Base-by-base conservation (phyloP, 2,797 vertebrate genomes). In the Rhinella marina region DNA sequence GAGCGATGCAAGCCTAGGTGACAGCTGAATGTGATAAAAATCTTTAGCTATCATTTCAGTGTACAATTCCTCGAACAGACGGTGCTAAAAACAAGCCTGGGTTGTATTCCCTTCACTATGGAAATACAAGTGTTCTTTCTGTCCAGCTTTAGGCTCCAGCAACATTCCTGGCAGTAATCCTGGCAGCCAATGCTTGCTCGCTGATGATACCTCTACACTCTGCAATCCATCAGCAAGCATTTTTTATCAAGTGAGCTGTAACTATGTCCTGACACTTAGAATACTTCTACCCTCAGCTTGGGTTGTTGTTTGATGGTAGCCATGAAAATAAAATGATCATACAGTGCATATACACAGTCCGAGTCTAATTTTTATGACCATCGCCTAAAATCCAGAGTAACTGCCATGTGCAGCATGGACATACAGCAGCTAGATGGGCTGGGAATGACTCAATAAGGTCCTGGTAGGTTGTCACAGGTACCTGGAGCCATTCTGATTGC, bases 71-170 rank as follows among this genome's bases (percentile, higher is more conserved):
- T 82, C 21, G n/a, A 68, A 66, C 81, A 82, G 62, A 82, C 62
- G 11, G 81, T 82, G 81, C 81, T 82, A 68, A 82, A 82, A 82
- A 82, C 81, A 82, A 68, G 64, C 48, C 62, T 54, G 81, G 80
- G 62, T 52, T 82, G 61, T 82, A 68, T 82, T 82, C 23, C n/a
- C 16, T 68, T 68, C 81, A 82, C 41, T 29, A 25, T 82, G 62
- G 81, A 82, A 13, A 68, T 82, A 27, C 48, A 68, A 66, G 41
- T 68, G 81, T 50, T 27, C 81, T 52, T 27, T 66, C 21, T 56
- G 41, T n/a, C 62, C 81, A 66, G 59, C 62, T 62, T 23, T 82
- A 52, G 80, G 80, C 81, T 82, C 62, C 81, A 83, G 50, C 19
- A 25, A 27, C 50, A 66, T 82, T 82, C 62, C 64, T 82, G 81